Evolutionary conservation across 2,888 invertebrate genomes (phyloP), one percentile per base, ranked within the genome.

Genomic region (Dryococelus australis): DNA sequence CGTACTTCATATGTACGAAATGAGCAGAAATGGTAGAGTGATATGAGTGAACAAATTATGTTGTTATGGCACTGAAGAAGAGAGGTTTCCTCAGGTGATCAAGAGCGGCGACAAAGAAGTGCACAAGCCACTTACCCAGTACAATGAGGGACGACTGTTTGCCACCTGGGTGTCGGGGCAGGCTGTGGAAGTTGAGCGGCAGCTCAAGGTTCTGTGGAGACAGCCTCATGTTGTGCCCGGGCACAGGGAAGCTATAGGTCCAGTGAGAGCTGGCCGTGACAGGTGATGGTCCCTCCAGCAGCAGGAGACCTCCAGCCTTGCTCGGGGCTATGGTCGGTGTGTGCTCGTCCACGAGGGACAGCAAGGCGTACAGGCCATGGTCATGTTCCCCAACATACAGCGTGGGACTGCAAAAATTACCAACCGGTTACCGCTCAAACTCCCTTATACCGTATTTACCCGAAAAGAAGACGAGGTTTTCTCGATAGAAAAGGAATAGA

Each of bases 311-410:
- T 24, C 93, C 94, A 80, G 95, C 94, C 90, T 95, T 96, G 4
- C 95, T 95, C 8, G 96, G 94, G 0, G 95, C 95, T 92, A 98
- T 97, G 12, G 97, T 96, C 20, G 97, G 96, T 5, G 97, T 96
- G 89, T 96, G 96, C 90, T 98, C 97, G 93, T 99, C 99, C 0
- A 98, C 98, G 43, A 98, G 93, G 0, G 98, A 97, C 0, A 98
- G 97, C 86, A 99, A 92, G 0, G 99, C 99, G 92, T 99, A 99
- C 0, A 98, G 93, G 0, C 99, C 99, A 91, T 96, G 95, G 88
- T 95, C 94, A 91, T 96, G 96, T 91, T 99, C 97, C 0, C 99
- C 99, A 88, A 99, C 96, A 92, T 98, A 99, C 53, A 99, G 93
- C 0, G 98, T 97, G 87, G 97, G 97, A 90, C 98, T 98, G 93